Percentiles rank a stretch among this genome's conserved stretches.
phyloP scores from a whole-genome alignment of 2,888 invertebrate genomes.

The Heliconius ismenius region DNA sequence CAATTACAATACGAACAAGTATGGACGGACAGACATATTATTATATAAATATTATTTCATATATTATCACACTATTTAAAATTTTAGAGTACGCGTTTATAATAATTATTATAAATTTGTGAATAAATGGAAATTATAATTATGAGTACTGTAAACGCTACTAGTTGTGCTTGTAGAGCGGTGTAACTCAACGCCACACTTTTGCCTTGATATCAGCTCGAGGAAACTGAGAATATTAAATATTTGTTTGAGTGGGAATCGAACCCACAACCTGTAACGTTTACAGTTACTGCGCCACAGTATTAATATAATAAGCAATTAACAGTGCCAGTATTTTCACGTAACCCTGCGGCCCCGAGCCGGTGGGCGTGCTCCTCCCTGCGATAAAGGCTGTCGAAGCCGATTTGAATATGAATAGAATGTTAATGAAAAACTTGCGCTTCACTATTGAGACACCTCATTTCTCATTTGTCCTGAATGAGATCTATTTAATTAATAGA shows the following conservation, averaged over 20 bases:
- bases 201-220: no score
- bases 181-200: no score
- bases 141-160: no score
- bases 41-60: constrained; percentile 6
- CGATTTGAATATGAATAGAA: constrained; percentile 79
- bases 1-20: constrained; percentile 26
- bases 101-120: no score
- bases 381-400: constrained; percentile 71
- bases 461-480: constrained; percentile 35
- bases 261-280: background rate
- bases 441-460: constrained; percentile 32
- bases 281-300: background rate
- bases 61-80: background rate
- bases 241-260: background rate
- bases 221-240: no score
- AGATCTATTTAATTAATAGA: constrained; percentile 26
- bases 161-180: no score
- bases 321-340: constrained; percentile 52
- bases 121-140: no score
- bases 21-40: background rate
- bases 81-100: background rate
- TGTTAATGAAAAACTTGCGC: constrained; percentile 75
- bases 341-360: constrained; percentile 55
- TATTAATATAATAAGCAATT: constrained; percentile 67
- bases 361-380: constrained; percentile 69